Percentiles rank a stretch among this genome's conserved stretches.
These are phyloP conservation scores for Cerceris rybyensis DNA, from an alignment of 2,888 invertebrate genomes.

Conservation along the genomic window DNA sequence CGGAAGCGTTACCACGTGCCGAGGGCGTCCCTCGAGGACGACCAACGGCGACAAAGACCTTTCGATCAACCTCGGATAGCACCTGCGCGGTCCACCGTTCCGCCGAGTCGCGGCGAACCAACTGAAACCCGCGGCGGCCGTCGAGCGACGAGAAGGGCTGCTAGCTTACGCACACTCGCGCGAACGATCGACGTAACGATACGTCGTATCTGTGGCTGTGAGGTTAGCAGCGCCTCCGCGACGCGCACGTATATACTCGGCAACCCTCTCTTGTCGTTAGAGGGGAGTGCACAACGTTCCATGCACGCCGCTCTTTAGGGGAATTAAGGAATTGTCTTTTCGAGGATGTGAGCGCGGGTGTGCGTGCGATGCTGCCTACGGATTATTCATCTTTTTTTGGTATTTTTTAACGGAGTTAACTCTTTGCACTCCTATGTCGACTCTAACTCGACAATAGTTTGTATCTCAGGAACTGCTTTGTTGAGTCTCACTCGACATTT, in stretches of 20 bases:
- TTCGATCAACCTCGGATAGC: constrained; percentile 2
- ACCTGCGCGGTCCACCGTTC: constrained; percentile 29
- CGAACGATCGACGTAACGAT: neutral
- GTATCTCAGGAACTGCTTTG: no score
- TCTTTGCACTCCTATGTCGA: no score
- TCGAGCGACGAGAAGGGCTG: constrained; percentile 30
- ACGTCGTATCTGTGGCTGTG: neutral
- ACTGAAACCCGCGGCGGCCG: constrained; percentile 25
- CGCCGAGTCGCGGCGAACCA: constrained; percentile 43
- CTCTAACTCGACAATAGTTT: no score
- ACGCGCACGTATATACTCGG: constrained; percentile 4
- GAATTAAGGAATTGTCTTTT: neutral
- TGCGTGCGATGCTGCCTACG: neutral
- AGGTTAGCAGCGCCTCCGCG: constrained; percentile 16
- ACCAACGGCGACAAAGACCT: neutral
- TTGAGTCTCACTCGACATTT: no score
- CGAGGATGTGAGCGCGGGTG: neutral
- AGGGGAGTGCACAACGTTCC: neutral
- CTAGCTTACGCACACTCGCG: constrained; percentile 14
- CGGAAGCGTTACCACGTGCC: constrained; percentile 9
- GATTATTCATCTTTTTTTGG: neutral
- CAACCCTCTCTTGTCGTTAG: constrained; percentile 3
- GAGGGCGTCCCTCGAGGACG: constrained; percentile 8
- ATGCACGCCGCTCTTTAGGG: neutral
- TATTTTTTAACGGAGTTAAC: no score